These are phyloP conservation scores for Heliornis fulica DNA, from an alignment of 2,113 vertebrate genomes.

Conservation along the genomic window DNA sequence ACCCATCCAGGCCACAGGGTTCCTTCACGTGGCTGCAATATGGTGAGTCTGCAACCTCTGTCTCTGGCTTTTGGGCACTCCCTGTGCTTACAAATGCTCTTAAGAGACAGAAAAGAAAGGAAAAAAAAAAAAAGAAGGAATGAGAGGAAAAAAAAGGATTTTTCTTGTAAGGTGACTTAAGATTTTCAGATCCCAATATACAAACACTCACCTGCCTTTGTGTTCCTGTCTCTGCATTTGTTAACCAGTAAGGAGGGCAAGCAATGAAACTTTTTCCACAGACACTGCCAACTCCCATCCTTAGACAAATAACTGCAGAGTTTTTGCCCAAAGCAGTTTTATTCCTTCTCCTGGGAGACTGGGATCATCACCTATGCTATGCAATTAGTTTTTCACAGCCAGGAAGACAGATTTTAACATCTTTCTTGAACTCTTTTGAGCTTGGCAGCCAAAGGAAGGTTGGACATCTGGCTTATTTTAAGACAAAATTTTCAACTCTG, in stretches of 20 bases:
- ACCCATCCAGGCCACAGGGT: neutral
- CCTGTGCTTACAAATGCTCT: neutral
- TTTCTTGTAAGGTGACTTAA: neutral
- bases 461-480: slow-evolving; percentile 73
- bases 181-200: neutral
- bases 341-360: slow-evolving; percentile 66
- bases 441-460: slow-evolving; percentile 59
- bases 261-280: slow-evolving; percentile 55
- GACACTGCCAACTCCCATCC: slow-evolving; percentile 38
- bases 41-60: neutral
- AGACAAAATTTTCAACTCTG: slow-evolving; percentile 38
- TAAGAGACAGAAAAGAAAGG: neutral
- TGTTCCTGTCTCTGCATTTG: slow-evolving; percentile 14
- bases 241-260: slow-evolving; percentile 44
- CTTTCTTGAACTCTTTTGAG: slow-evolving; percentile 61
- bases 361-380: slow-evolving; percentile 66
- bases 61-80: neutral
- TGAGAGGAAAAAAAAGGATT: neutral
- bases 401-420: slow-evolving; percentile 67
- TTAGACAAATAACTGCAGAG: slow-evolving; percentile 62
- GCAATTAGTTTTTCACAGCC: slow-evolving; percentile 68
- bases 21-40: neutral
- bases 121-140: neutral
- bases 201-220: slow-evolving; percentile 1
- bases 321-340: slow-evolving; percentile 47